phyloP scores from a whole-genome alignment of 2,797 vertebrate species.

The Lates japonicus region DNA sequence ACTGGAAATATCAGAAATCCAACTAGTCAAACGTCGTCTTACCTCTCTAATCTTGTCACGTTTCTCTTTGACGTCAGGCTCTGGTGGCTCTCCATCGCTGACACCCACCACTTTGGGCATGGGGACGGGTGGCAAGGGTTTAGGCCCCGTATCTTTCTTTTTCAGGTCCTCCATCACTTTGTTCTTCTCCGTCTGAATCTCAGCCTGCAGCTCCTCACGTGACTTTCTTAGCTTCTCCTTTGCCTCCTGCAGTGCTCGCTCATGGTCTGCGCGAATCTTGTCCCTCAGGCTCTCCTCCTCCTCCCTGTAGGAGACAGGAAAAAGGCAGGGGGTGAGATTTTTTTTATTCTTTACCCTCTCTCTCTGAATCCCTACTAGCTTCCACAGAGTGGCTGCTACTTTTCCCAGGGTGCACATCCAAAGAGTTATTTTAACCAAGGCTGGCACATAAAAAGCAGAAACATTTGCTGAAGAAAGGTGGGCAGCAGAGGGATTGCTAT shows the following conservation, averaged over 20 bases:
- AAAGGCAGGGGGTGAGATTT: slow-evolving; percentile 3
- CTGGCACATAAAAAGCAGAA: background rate
- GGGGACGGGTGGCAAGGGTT: slow-evolving; percentile 92
- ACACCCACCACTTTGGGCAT: slow-evolving; percentile 94
- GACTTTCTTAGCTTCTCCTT: slow-evolving; percentile 98
- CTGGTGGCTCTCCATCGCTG: slow-evolving; percentile 92
- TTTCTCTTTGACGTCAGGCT: slow-evolving; percentile 92
- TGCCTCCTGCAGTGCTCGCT: slow-evolving; percentile 96
- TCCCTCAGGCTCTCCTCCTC: slow-evolving; percentile 97
- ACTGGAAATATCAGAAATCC: background rate
- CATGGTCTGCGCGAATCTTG: slow-evolving; percentile 98
- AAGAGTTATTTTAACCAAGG: background rate
- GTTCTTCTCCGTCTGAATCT: slow-evolving; percentile 98
- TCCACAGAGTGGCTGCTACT: background rate
- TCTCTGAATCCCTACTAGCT: background rate
- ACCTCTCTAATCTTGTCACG: slow-evolving; percentile 99
- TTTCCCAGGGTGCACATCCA: background rate
- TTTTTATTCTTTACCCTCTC: background rate
- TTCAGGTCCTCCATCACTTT: slow-evolving; percentile 94
- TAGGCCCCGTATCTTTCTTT: slow-evolving; percentile 89
- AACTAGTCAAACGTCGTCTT: slow-evolving; percentile 37
- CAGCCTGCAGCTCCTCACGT: slow-evolving; percentile 93
- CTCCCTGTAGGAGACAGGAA: slow-evolving; percentile 85
- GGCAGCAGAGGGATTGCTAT: background rate
- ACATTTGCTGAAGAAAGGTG: background rate